Percentiles rank a stretch among this genome's conserved stretches.
Conservation (phyloP, 2,888 invertebrate species). For the Teleogryllus oceanicus region DNA sequence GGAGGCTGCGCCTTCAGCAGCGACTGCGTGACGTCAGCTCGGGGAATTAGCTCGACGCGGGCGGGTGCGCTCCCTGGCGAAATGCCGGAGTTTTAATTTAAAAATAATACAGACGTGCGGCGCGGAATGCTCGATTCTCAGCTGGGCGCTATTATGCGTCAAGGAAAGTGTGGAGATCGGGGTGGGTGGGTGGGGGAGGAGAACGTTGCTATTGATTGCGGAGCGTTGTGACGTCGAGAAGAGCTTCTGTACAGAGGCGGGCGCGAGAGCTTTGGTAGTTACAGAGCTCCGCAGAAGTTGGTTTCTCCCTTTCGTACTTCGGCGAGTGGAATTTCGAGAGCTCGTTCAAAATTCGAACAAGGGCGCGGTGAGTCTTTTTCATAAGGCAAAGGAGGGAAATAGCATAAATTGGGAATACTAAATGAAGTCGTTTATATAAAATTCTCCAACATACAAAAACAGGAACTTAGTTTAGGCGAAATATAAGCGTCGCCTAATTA, state of each 20-base stretch:
- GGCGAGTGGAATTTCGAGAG: no score
- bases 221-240: background rate
- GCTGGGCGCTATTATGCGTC: background rate
- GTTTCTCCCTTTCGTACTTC: no score
- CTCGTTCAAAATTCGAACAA: no score
- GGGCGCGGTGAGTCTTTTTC: no score
- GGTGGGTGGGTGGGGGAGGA: no score
- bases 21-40: constrained; percentile 3
- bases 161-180: background rate
- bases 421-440: no score
- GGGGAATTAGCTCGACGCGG: background rate
- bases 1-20: constrained; percentile 1
- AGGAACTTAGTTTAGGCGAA: no score
- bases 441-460: no score
- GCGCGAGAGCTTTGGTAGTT: background rate
- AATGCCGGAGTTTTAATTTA: background rate
- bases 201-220: background rate
- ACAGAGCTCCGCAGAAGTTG: background rate
- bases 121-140: background rate
- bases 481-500: no score
- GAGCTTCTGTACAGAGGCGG: background rate
- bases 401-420: no score
- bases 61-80: no score
- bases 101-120: background rate
- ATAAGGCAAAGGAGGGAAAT: no score